Conservation (phyloP, 2,888 invertebrate species). For the Xestia ashworthii region DNA sequence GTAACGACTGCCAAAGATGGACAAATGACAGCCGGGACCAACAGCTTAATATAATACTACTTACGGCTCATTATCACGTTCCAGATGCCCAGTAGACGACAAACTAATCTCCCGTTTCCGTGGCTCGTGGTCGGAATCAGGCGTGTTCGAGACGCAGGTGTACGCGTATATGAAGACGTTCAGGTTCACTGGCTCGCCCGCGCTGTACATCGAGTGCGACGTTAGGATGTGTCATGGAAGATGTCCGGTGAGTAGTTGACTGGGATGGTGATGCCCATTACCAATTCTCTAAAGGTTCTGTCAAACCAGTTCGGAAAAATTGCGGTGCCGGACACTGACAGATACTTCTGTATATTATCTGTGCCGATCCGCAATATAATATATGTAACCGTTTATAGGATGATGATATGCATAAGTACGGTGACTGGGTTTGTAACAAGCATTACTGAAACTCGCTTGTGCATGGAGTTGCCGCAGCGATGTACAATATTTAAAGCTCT, state of each 20-base stretch:
- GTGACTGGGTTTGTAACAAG: neutral
- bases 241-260: conserved; percentile 94
- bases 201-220: conserved; percentile 98
- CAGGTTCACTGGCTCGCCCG: conserved; percentile 98
- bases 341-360: no score
- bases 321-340: neutral
- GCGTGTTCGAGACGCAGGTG: conserved; percentile 97
- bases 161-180: conserved; percentile 99
- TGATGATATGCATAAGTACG: no score
- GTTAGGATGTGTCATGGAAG: conserved; percentile 98
- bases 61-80: conserved; percentile 43
- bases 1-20: no score
- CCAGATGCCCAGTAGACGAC: conserved; percentile 97
- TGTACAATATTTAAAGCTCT: neutral
- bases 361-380: no score
- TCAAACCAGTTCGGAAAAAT: neutral
- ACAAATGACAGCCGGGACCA: no score
- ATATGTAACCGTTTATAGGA: no score
- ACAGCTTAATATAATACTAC: no score
- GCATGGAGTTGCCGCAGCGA: neutral
- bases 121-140: conserved; percentile 97
- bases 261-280: neutral
- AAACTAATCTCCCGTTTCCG: conserved; percentile 97
- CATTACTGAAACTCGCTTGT: neutral
- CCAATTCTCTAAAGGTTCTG: neutral